A percentile compares a stretch with the other conserved stretches of the same genome.
These are phyloP conservation scores for Drosophila neutralis DNA, from an alignment of 2,888 invertebrate species.

Conservation along the genomic window DNA sequence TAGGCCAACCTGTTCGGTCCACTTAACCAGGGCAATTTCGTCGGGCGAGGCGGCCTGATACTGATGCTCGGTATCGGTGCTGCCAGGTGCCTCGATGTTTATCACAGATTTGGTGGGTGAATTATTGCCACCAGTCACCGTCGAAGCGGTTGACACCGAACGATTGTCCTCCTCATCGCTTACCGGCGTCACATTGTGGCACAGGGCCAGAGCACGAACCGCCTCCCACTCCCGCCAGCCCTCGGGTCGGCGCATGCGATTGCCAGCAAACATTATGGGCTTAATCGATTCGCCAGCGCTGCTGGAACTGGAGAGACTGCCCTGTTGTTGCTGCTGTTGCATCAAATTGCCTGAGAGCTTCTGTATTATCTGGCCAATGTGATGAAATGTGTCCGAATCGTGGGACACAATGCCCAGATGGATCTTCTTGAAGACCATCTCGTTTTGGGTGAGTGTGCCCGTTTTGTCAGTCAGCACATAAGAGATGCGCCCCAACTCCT, in stretches of 20 bases:
- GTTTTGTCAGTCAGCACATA: constrained; percentile 99
- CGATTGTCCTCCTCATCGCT: constrained; percentile 88
- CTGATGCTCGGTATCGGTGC: constrained; percentile 76
- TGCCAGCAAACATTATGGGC: constrained; percentile 77
- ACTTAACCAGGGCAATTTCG: constrained; percentile 96
- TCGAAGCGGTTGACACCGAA: constrained; percentile 81
- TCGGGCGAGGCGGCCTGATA: constrained; percentile 96
- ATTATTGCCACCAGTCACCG: constrained; percentile 80
- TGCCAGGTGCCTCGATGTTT: constrained; percentile 79
- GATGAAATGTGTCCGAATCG: constrained; percentile 87
- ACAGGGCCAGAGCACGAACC: constrained; percentile 96
- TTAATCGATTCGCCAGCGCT: constrained; percentile 55
- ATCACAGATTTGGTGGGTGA: constrained; percentile 84
- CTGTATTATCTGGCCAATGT: constrained; percentile 83
- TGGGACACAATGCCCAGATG: constrained; percentile 97
- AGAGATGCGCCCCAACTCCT: constrained; percentile 97
- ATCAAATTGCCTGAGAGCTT: constrained; percentile 74
- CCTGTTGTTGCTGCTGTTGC: constrained; percentile 72
- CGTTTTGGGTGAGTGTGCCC: constrained; percentile 98
- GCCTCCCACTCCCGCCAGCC: constrained; percentile 93
- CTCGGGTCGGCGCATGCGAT: constrained; percentile 88
- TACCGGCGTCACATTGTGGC: constrained; percentile 99
- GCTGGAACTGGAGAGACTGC: constrained; percentile 65
- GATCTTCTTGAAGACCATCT: constrained; percentile 98
- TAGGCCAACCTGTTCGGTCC: constrained; percentile 92